Evolutionary conservation across 2,888 invertebrate species (phyloP).

Genomic region (Sarcophaga rosellei): DNA sequence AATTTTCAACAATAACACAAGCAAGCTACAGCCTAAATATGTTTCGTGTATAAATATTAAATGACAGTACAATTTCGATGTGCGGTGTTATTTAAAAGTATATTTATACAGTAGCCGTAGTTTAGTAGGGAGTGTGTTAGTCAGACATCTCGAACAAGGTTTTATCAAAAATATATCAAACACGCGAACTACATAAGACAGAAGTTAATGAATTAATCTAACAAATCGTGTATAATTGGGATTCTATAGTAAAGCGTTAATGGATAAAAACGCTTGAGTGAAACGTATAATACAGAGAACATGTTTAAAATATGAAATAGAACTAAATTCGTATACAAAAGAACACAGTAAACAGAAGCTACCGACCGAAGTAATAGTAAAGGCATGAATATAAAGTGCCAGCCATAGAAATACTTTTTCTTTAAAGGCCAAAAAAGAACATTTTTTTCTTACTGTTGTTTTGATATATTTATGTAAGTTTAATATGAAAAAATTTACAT

Average conservation of each 20-base stretch:
- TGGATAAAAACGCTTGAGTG: background rate
- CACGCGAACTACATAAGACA: no score
- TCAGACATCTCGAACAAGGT: no score
- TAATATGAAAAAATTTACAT: slow-evolving; percentile 22
- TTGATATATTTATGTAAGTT: background rate
- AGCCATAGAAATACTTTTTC: no score
- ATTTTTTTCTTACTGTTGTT: no score
- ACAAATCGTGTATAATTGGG: background rate
- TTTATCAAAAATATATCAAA: no score
- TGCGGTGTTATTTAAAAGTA: no score
- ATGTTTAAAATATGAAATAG: slow-evolving; percentile 16
- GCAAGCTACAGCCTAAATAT: background rate
- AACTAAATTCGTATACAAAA: background rate
- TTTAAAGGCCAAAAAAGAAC: no score
- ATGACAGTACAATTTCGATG: background rate
- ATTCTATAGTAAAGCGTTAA: background rate
- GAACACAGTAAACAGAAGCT: background rate
- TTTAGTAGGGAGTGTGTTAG: no score
- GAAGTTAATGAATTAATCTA: no score
- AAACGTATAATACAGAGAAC: slow-evolving; percentile 18
- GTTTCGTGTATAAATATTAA: background rate
- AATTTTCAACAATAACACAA: slow-evolving; percentile 35
- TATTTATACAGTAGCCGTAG: no score
- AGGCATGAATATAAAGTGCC: background rate
- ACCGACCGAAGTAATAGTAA: background rate